Evolutionary conservation across 64 coral and sea anemone genomes (phyloP).

Genomic region (Dendrophyllia cribrosa): DNA sequence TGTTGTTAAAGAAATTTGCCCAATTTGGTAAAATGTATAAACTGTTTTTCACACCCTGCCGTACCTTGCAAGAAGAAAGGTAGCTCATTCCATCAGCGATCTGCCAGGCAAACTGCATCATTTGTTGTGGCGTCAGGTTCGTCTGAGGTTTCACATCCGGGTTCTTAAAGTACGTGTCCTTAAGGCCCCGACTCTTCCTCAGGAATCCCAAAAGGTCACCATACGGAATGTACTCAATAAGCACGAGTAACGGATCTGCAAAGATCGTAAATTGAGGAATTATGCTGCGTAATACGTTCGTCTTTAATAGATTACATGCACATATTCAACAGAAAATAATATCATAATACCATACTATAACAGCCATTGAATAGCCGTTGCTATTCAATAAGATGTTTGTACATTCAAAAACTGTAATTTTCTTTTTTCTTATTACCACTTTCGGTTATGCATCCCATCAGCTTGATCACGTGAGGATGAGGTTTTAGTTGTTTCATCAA

Average conservation of each 20-base stretch:
- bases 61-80: conserved; percentile 52
- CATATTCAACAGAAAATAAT: too few species aligned
- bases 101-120: conserved; percentile 59
- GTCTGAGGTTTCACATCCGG: conserved; percentile 45
- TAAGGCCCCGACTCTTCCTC: conserved; percentile 61
- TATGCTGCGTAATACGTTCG: too few species aligned
- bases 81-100: conserved; percentile 75
- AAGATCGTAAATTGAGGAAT: not conserved
- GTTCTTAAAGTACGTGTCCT: conserved; percentile 64
- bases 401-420: too few species aligned
- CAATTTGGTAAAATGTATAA: too few species aligned
- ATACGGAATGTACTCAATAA: conserved; percentile 66
- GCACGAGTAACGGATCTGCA: conserved; percentile 56
- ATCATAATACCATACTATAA: too few species aligned
- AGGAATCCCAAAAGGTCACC: conserved; percentile 72
- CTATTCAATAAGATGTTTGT: too few species aligned
- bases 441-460: conserved; percentile 61
- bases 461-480: conserved; percentile 61
- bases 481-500: conserved; percentile 65
- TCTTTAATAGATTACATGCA: too few species aligned
- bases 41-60: not conserved
- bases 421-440: conserved; percentile 27
- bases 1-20: too few species aligned
- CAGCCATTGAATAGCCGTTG: too few species aligned
- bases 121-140: conserved; percentile 44